Evolutionary conservation across 2,888 invertebrate genomes (phyloP), one percentile per base, ranked within the genome.

Genomic region (Adelphocoris suturalis): DNA sequence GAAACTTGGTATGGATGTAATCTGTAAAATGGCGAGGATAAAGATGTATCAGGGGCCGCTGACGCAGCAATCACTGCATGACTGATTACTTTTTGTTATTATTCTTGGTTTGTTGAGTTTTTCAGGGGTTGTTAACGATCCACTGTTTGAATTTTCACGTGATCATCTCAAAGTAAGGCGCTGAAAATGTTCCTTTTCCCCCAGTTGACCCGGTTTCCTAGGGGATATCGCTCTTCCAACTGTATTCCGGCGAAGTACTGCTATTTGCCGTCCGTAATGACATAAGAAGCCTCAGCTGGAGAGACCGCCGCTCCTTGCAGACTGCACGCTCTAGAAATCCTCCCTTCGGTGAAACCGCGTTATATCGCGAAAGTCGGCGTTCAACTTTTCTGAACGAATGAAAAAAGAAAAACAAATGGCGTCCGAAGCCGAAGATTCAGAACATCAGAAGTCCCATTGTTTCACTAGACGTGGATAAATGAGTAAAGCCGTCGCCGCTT

Each of bases 321-420:
- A 82, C 82, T 48, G 82, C 82, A 48, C 52, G 82, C 82, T 82
- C 82, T 82, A 82, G 82, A 82, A 82, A 82, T 19, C 48, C 19
- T 13, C 48, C 23, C 82, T 68, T 19, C 19, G 68, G 68, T 68
- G 68, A 68, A 68, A 68, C 68, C 68, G 19, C 68, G 68, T 4
- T 57, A 19, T 68, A 19, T 19, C 27, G 57, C 57, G n/a, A 23
- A n/a, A 68, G 68, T 52, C 52, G 52, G 52, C 52, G 52, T 16
- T 16, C 52, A 16, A 52, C 52, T 7, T 52, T 52, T 52, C 52
- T 52, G 52, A 16, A 52, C 37, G 37, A 37, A 37, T 7, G 7
- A 37, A 37, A 37, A 37, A 37, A 37, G 48, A 48, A 48, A 48
- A 48, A 48, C 13, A 16, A 52, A 16, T 52, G 2, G 13, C 1